Evolutionary conservation across 2,797 vertebrate genomes (phyloP), one percentile per base, ranked within the genome.

Genomic region (Acrossocheilus fasciatus): DNA sequence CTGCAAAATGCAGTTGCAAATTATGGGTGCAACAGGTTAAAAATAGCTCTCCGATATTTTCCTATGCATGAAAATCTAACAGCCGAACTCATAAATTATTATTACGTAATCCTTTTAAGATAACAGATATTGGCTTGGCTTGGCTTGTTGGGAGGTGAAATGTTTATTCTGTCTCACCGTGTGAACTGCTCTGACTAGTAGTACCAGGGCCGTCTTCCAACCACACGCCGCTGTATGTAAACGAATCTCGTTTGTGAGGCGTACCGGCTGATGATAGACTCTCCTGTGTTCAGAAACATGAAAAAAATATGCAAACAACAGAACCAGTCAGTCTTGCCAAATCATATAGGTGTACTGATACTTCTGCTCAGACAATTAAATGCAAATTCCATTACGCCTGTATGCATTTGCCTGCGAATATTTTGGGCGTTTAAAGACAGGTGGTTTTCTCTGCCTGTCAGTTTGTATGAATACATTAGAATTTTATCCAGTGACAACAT

Each of bases 191-290:
- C 1, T 92, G 92, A 76, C 95, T 96, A 82, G 93, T 91, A 70
- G 91, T 95, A 92, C 95, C 97, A 86, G 93, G n/a, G 57, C 94
- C 96, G 89, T 99, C 98, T 80, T 98, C 98, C 87, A 97, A 91
- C 97, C 98, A 99, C 41, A 86, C 62, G 0, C 95, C 95, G 92
- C 94, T 94, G 91, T 97, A 98, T 52, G 94, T 92, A 88, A 98
- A 95, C 9, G 97, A 96, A 91, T 98, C 96, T 18, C 96, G 93
- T 90, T 98, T 97, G 88, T 97, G 96, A 11, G 97, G 96, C 0
- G 96, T 98, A 43, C 96, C 97, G 0, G 96, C 96, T 6, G 97
- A 97, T 0, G 97, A 97, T 87, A 96, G 91, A 85, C 96, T 97
- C 89, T 98, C 98, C 98, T 99, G 88, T 3, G 41, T 39, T 50